These are phyloP conservation scores for Bugula neritina DNA, from an alignment of 2,888 invertebrate genomes.

Conservation along the genomic window DNA sequence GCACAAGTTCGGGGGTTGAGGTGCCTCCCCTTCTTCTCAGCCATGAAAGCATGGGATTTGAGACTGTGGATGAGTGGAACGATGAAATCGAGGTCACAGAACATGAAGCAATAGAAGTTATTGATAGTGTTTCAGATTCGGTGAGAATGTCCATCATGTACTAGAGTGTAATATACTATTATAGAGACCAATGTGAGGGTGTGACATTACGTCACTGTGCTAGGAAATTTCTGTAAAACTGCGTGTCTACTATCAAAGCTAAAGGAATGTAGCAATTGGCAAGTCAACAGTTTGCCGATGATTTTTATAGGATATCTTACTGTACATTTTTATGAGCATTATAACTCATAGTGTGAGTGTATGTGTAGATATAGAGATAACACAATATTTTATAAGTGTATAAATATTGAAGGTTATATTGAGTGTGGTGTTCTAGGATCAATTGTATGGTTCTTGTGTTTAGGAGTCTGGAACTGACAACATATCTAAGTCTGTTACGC, in stretches of 20 bases:
- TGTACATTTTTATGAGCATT: too few relatives aligned
- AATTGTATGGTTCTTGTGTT: too few relatives aligned
- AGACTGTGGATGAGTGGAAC: neutral
- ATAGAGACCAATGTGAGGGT: too few relatives aligned
- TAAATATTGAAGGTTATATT: neutral
- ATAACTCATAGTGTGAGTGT: too few relatives aligned
- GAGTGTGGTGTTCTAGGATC: too few relatives aligned
- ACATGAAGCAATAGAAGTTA: neutral
- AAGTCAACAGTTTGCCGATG: neutral
- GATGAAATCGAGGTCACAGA: neutral
- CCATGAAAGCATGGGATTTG: conserved; percentile 17
- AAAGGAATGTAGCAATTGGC: too few relatives aligned
- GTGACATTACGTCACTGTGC: too few relatives aligned
- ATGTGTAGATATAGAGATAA: neutral
- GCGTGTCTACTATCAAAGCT: too few relatives aligned
- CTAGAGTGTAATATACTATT: too few relatives aligned
- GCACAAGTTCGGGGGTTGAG: neutral
- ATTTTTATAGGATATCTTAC: neutral
- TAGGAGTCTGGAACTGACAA: conserved; percentile 11
- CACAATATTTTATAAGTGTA: neutral
- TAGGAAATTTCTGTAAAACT: neutral
- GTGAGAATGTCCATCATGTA: neutral
- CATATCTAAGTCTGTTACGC: conserved; percentile 3
- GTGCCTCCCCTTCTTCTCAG: neutral
- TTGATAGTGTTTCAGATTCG: neutral